Conservation (phyloP, 1,140 invertebrate species). For the Drosophila pruinosa region DNA sequence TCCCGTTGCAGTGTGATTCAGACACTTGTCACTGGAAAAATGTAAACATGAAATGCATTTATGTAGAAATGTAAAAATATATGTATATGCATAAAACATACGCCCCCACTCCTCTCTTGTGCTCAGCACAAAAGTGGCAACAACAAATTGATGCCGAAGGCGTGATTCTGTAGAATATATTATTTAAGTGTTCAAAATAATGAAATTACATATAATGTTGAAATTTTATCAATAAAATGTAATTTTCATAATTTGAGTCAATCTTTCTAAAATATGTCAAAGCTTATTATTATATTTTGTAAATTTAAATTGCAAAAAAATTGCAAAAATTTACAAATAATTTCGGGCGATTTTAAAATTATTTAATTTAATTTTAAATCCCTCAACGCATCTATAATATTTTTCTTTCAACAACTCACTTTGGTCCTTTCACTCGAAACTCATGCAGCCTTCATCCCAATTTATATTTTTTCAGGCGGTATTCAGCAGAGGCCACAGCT, state of each 20-base stretch:
- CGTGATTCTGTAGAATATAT: slow-evolving; percentile 17
- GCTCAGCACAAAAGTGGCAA: background rate
- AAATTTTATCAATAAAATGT: too few species aligned
- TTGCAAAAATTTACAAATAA: too few species aligned
- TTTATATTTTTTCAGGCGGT: background rate
- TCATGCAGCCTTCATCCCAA: background rate
- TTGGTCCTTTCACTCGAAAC: background rate
- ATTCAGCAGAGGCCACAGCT: slow-evolving; percentile 6
- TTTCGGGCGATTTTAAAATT: background rate
- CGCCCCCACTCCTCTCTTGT: background rate
- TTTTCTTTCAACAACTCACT: background rate
- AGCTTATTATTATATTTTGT: too few species aligned
- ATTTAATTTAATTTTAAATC: slow-evolving; percentile 2
- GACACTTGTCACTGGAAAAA: slow-evolving; percentile 80
- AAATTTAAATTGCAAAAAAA: too few species aligned
- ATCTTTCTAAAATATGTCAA: too few species aligned
- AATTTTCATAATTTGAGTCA: too few species aligned
- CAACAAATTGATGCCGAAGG: slow-evolving; percentile 22
- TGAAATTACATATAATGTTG: too few species aligned
- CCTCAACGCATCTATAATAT: background rate
- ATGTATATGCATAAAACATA: background rate
- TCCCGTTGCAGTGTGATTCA: slow-evolving; percentile 71
- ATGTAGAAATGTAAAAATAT: slow-evolving; percentile 64
- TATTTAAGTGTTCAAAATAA: background rate
- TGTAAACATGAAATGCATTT: slow-evolving; percentile 81